Evolutionary conservation across 2,113 vertebrate genomes (phyloP), one percentile per base, ranked within the genome.

Genomic region (Indicator maculatus): DNA sequence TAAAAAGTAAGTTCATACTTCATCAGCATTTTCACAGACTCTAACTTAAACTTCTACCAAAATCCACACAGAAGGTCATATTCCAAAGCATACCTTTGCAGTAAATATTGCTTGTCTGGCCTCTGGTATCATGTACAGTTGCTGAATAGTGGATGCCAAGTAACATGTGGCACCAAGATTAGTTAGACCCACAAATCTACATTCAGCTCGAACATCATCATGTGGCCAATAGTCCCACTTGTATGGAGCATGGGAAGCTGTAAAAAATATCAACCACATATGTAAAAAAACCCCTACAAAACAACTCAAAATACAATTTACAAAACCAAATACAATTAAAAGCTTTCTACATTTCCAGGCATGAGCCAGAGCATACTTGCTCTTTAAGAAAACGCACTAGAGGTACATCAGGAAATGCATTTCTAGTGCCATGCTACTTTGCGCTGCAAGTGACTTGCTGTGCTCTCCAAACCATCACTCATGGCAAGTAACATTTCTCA

Each of bases 171-270:
- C 99, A 56, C 99, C 99, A 64, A 99, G 98, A 96, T 99, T 99
- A 56, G 99, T 99, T 21, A 99, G 97, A 15, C 99, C 99, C 89
- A 99, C 99, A 75, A 99, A 99, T 73, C 99, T 98, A 77, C 99
- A 99, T 77, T 99, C 99, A 6, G 99, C 99, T 11, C 99, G 98
- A 17, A 99, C 99, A 31, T 99, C 99, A 10, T 99, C 99, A 3
- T 99, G 99, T 11, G 99, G 99, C 99, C 99, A 99, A 83, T 99
- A 99, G 96, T 99, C 99, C 99, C 99, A 99, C 78, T 99, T 99
- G 91, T 99, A 99, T n/a, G 99, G 99, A 4, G 99, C 98, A 47
- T 99, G 99, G 90, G 99, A 99, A 92, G 99, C 98, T 99, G 93
- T 6, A 82, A 65, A 82, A 89, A 83, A 79, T 12, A 81, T 21